Base-by-base conservation (phyloP, 2,113 vertebrate genomes). In the Zosterops hypoxanthus region DNA sequence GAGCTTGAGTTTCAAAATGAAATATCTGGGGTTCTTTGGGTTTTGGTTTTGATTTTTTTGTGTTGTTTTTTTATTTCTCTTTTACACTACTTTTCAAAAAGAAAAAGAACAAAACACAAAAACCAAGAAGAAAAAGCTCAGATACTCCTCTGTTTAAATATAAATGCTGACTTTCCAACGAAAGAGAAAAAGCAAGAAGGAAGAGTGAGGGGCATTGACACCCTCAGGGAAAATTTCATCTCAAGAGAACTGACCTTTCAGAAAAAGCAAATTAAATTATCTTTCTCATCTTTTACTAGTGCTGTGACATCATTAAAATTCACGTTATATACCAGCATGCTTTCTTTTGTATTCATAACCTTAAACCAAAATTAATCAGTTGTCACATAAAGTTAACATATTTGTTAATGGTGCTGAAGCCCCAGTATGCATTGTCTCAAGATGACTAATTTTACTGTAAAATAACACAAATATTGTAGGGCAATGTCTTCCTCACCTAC, bases 211-310 rank as follows among this genome's bases (percentile, higher is more conserved):
- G 95, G 80, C 95, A 95, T 26, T 86, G 94, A 93, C 90, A 95
- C 90, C 97, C 97, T 96, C 79, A 90, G 97, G 98, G 97, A 97
- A 94, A 97, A 97, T 97, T 98, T 97, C 94, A 94, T 97, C 98
- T 98, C 97, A 88, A 88, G 97, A 98, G 97, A 97, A 95, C 90
- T 98, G 98, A 98, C 98, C 98, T 98, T 98, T 98, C 93, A 88
- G 64, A 96, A 94, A 97, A 97, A 98, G 97, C 97, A 98, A 98
- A 98, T 98, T 98, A 97, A 98, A 98, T 98, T 98, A 98, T 98
- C 97, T 97, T 98, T 97, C 94, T 98, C 97, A 98, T 98, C 96
- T 97, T 97, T 98, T 98, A 94, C 96, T 97, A 96, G 93, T 95
- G 86, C 93, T 97, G 83, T 98, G 97, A 97, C 96, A 98, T 98